These are phyloP conservation scores for Anser brachyrhynchus DNA, from an alignment of 2,113 vertebrate genomes.

Conservation along the genomic window DNA sequence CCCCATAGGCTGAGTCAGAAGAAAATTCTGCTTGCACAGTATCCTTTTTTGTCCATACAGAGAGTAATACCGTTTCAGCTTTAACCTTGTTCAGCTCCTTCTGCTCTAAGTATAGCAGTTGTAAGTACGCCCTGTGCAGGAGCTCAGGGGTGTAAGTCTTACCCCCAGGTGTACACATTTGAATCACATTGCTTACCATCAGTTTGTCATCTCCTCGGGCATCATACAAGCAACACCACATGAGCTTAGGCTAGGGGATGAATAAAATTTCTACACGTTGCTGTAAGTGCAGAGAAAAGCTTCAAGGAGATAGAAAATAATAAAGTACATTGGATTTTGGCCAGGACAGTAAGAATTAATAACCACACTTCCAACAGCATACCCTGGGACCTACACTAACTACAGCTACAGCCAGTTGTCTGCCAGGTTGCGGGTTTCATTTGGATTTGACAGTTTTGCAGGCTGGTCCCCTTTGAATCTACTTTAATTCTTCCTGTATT, in stretches of 20 bases:
- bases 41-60: not conserved
- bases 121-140: not conserved
- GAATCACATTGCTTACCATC: not conserved
- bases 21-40: not conserved
- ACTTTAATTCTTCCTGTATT: not conserved
- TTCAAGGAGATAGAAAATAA: constrained; percentile 39
- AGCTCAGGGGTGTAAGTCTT: not conserved
- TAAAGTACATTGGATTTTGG: not conserved
- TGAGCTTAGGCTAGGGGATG: not conserved
- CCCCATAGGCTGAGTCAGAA: constrained; percentile 12
- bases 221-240: not conserved
- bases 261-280: not conserved
- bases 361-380: not conserved
- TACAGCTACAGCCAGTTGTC: not conserved
- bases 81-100: constrained; percentile 8
- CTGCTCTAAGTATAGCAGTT: not conserved
- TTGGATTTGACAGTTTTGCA: not conserved
- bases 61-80: not conserved
- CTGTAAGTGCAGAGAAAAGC: not conserved
- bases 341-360: constrained; percentile 2
- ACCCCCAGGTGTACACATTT: not conserved
- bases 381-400: not conserved
- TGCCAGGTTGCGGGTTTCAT: not conserved
- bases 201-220: not conserved
- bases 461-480: not conserved